These are phyloP conservation scores for Pelodytes ibericus DNA, from an alignment of 2,797 vertebrate species.

Conservation along the genomic window DNA sequence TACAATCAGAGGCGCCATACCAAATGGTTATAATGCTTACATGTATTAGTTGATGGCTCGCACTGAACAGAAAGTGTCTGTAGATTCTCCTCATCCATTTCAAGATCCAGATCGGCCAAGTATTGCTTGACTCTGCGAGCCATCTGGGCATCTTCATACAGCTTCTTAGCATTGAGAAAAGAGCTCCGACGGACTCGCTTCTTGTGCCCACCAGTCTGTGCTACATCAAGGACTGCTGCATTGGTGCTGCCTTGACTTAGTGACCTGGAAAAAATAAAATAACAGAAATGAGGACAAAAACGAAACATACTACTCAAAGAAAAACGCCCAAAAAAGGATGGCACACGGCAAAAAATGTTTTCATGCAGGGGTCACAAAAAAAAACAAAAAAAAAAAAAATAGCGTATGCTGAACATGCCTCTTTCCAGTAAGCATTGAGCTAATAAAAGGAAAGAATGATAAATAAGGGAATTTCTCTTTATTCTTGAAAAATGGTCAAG, in stretches of 20 bases:
- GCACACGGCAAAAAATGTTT: slow-evolving; percentile 66
- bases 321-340: not conserved
- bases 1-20: too few relatives aligned
- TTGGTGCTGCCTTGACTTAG: slow-evolving; percentile 96
- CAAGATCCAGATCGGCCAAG: slow-evolving; percentile 90
- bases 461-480: not conserved
- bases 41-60: slow-evolving; percentile 91
- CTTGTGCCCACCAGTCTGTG: slow-evolving; percentile 93
- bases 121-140: slow-evolving; percentile 96
- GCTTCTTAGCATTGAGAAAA: slow-evolving; percentile 98
- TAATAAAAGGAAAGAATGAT: slow-evolving; percentile 65
- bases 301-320: slow-evolving; percentile 20
- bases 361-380: slow-evolving; percentile 61
- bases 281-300: slow-evolving; percentile 53
- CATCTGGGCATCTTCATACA: slow-evolving; percentile 99
- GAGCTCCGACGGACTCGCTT: slow-evolving; percentile 96
- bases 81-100: slow-evolving; percentile 94
- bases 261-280: slow-evolving; percentile 76
- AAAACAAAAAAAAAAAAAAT: too few relatives aligned
- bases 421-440: slow-evolving; percentile 78
- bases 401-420: slow-evolving; percentile 73
- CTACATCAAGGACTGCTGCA: slow-evolving; percentile 89
- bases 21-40: slow-evolving; percentile 84
- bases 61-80: slow-evolving; percentile 93
- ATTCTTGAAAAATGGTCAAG: too few relatives aligned